Evolutionary conservation across 2,888 invertebrate species (phyloP).

Genomic region (Tineola bisselliella): DNA sequence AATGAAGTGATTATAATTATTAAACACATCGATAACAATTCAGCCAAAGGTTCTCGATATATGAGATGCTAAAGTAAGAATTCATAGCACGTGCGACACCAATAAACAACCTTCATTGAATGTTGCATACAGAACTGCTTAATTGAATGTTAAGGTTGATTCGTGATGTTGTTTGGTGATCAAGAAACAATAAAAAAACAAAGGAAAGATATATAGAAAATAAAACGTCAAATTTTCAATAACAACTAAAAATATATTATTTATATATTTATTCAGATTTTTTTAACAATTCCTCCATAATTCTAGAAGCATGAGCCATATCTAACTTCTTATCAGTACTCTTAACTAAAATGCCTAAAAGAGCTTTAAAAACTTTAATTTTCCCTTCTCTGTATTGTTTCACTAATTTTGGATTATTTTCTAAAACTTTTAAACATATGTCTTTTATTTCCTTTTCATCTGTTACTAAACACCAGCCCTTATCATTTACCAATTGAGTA

Average conservation of each 20-base stretch:
- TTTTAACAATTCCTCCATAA: constrained; percentile 71
- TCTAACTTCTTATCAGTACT: constrained; percentile 72
- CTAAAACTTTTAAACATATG: constrained; percentile 70
- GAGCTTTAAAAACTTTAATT: constrained; percentile 72
- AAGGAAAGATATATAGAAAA: background rate
- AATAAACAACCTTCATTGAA: constrained; percentile 49
- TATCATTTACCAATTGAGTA: constrained; percentile 65
- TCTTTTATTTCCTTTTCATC: constrained; percentile 68
- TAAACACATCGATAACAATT: no score
- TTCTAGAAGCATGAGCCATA: constrained; percentile 70
- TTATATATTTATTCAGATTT: constrained; percentile 32
- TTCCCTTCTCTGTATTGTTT: constrained; percentile 76
- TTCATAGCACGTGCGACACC: constrained; percentile 46
- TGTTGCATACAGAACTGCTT: background rate
- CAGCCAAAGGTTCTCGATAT: background rate
- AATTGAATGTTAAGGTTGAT: background rate
- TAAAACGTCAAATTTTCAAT: background rate
- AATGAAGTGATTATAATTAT: no score
- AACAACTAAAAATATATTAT: background rate
- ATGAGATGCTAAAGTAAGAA: constrained; percentile 21
- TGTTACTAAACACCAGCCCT: constrained; percentile 72
- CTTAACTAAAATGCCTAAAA: constrained; percentile 70
- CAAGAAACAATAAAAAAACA: no score
- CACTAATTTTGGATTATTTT: constrained; percentile 73
- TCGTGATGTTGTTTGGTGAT: no score